These are phyloP conservation scores for Drosophila quasianomalipes DNA, from an alignment of 2,888 invertebrate genomes.

Conservation along the genomic window DNA sequence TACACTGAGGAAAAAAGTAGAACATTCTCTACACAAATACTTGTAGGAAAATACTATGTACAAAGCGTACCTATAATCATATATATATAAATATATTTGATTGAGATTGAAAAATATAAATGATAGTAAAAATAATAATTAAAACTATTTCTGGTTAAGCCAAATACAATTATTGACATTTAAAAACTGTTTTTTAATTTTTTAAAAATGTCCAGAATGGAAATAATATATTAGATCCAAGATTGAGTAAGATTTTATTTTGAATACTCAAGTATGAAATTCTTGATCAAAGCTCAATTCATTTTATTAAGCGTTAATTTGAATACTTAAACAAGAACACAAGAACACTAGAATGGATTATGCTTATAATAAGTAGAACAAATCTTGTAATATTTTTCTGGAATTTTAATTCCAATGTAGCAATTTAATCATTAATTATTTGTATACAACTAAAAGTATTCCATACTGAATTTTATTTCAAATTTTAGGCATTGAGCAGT, in stretches of 20 bases:
- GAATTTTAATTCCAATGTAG: background rate
- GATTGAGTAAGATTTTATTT: background rate
- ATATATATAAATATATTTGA: background rate
- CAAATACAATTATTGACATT: background rate
- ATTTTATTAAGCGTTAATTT: background rate
- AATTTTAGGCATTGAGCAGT: background rate
- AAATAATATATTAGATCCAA: background rate
- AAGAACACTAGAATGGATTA: no score
- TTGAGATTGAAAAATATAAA: background rate
- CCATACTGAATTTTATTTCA: accelerated
- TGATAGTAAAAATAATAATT: background rate
- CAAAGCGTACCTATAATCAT: no score
- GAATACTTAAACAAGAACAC: no score
- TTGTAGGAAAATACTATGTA: background rate
- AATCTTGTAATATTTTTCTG: background rate
- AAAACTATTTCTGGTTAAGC: background rate
- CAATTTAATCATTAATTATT: background rate
- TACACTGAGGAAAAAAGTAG: background rate
- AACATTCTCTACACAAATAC: background rate
- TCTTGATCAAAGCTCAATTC: background rate
- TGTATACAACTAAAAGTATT: background rate
- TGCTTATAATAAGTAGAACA: background rate
- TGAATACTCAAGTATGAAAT: background rate
- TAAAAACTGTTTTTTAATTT: background rate
- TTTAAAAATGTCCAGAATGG: no score